Evolutionary conservation across 2,113 vertebrate genomes (phyloP), one percentile per base, ranked within the genome.

Genomic region (Cebidichthys violaceus): DNA sequence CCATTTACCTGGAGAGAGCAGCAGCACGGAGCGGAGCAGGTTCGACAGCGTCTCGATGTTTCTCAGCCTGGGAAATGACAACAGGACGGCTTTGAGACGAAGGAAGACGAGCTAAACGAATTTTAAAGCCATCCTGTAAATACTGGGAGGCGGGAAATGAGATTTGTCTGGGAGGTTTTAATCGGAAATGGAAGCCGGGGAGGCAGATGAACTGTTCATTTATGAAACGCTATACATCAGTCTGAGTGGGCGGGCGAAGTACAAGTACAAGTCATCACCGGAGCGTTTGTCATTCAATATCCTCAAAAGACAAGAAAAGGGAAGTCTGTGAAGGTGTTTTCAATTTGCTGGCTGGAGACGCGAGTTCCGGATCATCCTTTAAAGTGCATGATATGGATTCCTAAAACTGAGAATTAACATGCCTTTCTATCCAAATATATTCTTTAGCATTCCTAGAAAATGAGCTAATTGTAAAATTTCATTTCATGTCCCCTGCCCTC

Each of bases 11-110:
- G 97, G 96, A 33, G 96, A 95, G 80, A 98, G 93, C 67, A 95
- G 93, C 73, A 97, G 92, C 81, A 97, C 96, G 0, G 97, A 97
- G 71, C 96, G 96, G 29, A 97, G 90, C 50, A 98, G 85, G 92
- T 98, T 98, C 65, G 96, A 96, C 90, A 98, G 93, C 0, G 95
- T 98, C 92, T 98, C 96, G 33, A 97, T 96, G 94, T 96, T 98
- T 52, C 93, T 96, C 88, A 98, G 91, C 79, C 97, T 98, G 29
- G 31, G 37, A 84, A 75, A 79, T 17, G 65, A 92, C 80, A 86
- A 76, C n/a, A 47, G 65, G 77, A 86, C 70, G 31, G 68, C 71
- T 86, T 72, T 88, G 39, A 87, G 89, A 86, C 65, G 45, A 79
- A 79, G 68, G 24, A 68, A 33, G 68, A 67, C 4, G 55, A 84